These are phyloP conservation scores for Phragmatobia fuliginosa DNA, from an alignment of 2,888 invertebrate genomes.

Conservation along the genomic window DNA sequence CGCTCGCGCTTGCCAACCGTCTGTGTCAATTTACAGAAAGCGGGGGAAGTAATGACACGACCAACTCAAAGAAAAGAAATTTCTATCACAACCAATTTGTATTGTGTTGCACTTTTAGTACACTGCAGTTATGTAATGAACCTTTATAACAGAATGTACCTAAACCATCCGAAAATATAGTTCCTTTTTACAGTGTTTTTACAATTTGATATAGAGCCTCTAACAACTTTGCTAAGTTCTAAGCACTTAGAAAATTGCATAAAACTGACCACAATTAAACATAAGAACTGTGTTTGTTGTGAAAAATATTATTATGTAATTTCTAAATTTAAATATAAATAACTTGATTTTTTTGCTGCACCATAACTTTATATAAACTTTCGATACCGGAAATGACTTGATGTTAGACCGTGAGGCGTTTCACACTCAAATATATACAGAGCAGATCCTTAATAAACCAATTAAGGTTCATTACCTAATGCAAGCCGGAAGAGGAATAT, in stretches of 20 bases:
- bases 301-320: background rate
- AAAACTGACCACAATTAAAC: background rate
- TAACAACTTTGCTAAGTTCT: background rate
- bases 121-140: background rate
- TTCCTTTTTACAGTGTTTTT: background rate
- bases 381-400: conserved; percentile 44
- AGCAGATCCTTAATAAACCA: conserved; percentile 78
- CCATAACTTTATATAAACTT: background rate
- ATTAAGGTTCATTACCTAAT: conserved; percentile 84
- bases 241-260: background rate
- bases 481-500: conserved; percentile 79
- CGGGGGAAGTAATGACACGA: conserved; percentile 16
- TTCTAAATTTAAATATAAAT: background rate
- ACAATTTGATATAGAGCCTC: background rate
- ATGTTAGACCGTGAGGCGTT: conserved; percentile 58
- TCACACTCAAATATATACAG: conserved; percentile 72
- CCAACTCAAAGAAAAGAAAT: conserved; percentile 8
- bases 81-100: background rate
- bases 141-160: background rate
- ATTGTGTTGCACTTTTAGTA: too few species aligned
- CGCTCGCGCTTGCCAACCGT: conserved; percentile 59
- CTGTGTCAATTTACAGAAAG: conserved; percentile 38
- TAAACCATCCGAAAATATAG: too few species aligned
- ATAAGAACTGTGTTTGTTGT: background rate
- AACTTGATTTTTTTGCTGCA: background rate